Evolutionary conservation across 2,888 invertebrate genomes (phyloP).

Genomic region (Oscheius sp.): DNA sequence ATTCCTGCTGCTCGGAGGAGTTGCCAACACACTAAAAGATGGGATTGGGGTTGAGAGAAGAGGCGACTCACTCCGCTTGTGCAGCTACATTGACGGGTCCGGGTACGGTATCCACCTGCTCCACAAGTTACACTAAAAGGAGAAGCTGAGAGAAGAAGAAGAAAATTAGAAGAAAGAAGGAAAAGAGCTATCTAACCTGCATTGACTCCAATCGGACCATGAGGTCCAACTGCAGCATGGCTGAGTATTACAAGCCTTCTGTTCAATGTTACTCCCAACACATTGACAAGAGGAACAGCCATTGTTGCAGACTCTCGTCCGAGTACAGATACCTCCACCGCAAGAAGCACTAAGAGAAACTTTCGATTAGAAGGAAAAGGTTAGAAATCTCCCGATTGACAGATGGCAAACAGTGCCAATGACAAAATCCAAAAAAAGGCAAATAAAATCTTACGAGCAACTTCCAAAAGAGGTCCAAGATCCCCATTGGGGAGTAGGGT

Average conservation of each 20-base stretch:
- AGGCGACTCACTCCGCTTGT: constrained; percentile 42
- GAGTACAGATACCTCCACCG: constrained; percentile 52
- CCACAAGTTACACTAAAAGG: constrained; percentile 53
- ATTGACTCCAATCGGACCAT: not conserved
- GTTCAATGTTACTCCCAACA: constrained; percentile 48
- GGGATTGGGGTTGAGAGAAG: not conserved
- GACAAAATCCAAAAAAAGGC: not conserved
- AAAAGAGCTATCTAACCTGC: not conserved
- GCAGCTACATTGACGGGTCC: constrained; percentile 52
- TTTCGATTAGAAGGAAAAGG: not conserved
- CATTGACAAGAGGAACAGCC: constrained; percentile 56
- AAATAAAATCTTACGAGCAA: constrained; percentile 44
- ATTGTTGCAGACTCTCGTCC: constrained; percentile 57
- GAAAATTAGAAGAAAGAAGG: too few species aligned
- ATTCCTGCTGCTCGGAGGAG: constrained; percentile 50
- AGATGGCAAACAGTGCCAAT: constrained; percentile 14
- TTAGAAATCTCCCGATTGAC: not conserved
- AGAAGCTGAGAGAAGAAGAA: not conserved
- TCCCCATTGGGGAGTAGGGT: constrained; percentile 51
- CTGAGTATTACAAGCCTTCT: constrained; percentile 54
- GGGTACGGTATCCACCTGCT: constrained; percentile 45
- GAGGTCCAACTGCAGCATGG: constrained; percentile 53
- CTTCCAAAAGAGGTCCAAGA: constrained; percentile 51
- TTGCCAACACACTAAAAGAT: constrained; percentile 52
- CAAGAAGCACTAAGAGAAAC: constrained; percentile 49